These are phyloP conservation scores for Oligia latruncula DNA, from an alignment of 2,888 invertebrate genomes.

Conservation along the genomic window DNA sequence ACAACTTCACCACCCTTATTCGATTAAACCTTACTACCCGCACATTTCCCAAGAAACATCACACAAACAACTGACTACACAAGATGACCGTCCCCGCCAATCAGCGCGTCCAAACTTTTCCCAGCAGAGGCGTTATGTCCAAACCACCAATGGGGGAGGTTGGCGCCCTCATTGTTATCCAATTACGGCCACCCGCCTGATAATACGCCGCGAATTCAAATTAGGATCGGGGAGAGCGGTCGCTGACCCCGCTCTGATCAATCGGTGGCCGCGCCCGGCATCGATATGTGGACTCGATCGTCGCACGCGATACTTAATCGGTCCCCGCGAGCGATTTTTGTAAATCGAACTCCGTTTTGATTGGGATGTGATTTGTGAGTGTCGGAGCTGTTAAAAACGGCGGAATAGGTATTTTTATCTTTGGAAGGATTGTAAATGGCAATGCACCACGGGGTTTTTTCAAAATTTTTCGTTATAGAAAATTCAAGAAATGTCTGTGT, in stretches of 20 bases:
- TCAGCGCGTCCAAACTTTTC: slow-evolving; percentile 67
- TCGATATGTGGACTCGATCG: slow-evolving; percentile 71
- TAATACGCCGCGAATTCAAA: slow-evolving; percentile 90
- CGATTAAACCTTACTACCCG: slow-evolving; percentile 54
- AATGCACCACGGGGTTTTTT: slow-evolving; percentile 9
- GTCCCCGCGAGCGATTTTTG: slow-evolving; percentile 62
- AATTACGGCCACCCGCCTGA: slow-evolving; percentile 89
- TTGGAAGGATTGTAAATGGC: slow-evolving; percentile 7
- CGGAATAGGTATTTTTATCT: slow-evolving; percentile 16
- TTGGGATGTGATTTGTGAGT: slow-evolving; percentile 61
- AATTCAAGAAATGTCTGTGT: background rate
- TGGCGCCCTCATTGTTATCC: slow-evolving; percentile 89
- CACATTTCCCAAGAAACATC: slow-evolving; percentile 63
- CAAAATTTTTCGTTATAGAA: background rate
- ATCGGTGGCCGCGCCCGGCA: slow-evolving; percentile 83
- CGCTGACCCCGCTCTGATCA: slow-evolving; percentile 87
- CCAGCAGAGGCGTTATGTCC: slow-evolving; percentile 75
- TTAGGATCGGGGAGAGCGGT: slow-evolving; percentile 88
- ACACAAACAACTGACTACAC: slow-evolving; percentile 63
- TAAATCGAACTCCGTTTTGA: slow-evolving; percentile 59
- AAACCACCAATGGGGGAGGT: slow-evolving; percentile 83
- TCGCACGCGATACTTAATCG: slow-evolving; percentile 69
- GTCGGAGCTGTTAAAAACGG: slow-evolving; percentile 47
- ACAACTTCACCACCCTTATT: slow-evolving; percentile 54
- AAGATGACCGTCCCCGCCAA: slow-evolving; percentile 67